Base-by-base conservation (phyloP, 2,888 invertebrate genomes). In the Tetragonula carbonaria region DNA sequence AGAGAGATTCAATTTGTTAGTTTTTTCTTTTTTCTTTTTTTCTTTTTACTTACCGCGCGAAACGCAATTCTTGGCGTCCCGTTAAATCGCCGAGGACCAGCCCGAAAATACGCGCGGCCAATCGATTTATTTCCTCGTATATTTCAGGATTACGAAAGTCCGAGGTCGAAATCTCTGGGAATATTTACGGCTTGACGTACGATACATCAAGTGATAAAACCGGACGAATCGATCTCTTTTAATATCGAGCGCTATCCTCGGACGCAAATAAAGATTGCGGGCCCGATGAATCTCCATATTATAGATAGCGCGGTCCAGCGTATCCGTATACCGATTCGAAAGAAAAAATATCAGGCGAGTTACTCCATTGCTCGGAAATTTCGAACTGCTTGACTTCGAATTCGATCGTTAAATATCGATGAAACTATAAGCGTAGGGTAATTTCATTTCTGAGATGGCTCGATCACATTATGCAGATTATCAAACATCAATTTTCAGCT, bases 101-200 rank as follows among this genome's bases (percentile, higher is more conserved):
- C 8, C 87, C 87, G 77, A 86, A 89, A 89, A 88, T 90, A 86
- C 90, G 86, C 78, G 83, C 82, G 88, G 68, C 79, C 86, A 88
- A 90, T 90, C 90, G 90, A 90, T 90, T 90, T 90, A 87, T 86
- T 82, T 82, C 86, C 87, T 82, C 89, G 83, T 91, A 91, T 91
- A 91, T 91, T 90, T 88, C 87, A 89, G 90, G 91, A 90, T 90
- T 90, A 90, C 91, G 81, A 80, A 91, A 90, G 89, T 89, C 91
- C 89, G 90, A 88, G 86, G 88, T 87, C 81, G 88, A 83, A 91
- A 91, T 86, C 89, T 89, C 89, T 82, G 70, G 78, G 88, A 91
- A 90, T 90, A 90, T 91, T 91, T 91, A 90, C 84, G 89, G 78
- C 81, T 83, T 63, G 86, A 78, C 85, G 85, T 80, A 84, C 89